Conservation (phyloP, 2,797 vertebrate species). For the Microctenopoma steveboyesi region DNA sequence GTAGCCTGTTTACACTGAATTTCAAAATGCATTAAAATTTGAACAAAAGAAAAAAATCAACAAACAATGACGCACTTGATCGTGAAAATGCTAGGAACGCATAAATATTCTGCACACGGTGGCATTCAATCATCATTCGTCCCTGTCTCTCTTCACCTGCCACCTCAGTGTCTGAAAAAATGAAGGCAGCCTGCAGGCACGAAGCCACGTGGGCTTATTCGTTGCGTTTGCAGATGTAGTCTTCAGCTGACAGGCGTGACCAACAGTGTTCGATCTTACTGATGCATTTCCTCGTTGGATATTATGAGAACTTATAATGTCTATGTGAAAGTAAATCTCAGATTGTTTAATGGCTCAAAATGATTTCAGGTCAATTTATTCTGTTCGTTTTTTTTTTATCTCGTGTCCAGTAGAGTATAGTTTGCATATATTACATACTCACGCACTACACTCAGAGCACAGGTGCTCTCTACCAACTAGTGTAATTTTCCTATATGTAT, state of each 20-base stretch:
- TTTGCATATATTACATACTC: background rate
- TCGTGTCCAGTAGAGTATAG: background rate
- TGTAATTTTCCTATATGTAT: background rate
- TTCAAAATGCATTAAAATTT: background rate
- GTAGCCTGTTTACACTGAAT: background rate
- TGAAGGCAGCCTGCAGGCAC: constrained; percentile 11
- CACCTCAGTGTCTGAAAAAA: constrained; percentile 10
- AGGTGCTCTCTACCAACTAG: background rate
- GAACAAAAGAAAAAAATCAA: background rate
- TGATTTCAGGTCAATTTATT: background rate
- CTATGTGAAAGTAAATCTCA: background rate
- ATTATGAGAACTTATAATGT: background rate
- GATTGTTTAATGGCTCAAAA: background rate
- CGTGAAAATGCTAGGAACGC: background rate
- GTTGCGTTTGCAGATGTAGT: background rate
- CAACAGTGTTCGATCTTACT: background rate
- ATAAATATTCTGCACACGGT: constrained; percentile 6
- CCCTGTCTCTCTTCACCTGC: constrained; percentile 4
- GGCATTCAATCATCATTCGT: constrained; percentile 15
- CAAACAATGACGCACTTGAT: background rate
- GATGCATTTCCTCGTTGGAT: background rate
- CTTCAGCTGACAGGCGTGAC: background rate
- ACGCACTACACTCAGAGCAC: background rate
- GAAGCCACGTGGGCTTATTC: background rate
- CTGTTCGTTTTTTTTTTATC: background rate